These are phyloP conservation scores for Lepidocyrtoides sp. DNA, from an alignment of 2,888 invertebrate genomes.

Conservation along the genomic window DNA sequence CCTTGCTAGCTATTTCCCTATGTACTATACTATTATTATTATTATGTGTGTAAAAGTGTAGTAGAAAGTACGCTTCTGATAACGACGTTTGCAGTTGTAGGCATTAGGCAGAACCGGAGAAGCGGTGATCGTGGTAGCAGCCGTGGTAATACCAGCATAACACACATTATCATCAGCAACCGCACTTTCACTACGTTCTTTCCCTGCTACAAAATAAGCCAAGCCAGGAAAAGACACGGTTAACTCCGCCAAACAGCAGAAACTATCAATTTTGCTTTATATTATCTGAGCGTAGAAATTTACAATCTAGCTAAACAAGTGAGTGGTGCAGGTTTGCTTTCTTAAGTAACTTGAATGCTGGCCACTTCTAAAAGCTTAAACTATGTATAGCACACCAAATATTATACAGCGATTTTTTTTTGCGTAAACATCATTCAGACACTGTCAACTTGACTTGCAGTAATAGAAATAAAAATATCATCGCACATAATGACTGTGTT, in stretches of 20 bases:
- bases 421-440: too few relatives aligned
- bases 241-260: background rate
- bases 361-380: too few relatives aligned
- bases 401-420: too few relatives aligned
- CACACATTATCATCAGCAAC: background rate
- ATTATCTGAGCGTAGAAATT: too few relatives aligned
- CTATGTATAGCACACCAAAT: too few relatives aligned
- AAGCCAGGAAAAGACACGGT: background rate
- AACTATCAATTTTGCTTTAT: too few relatives aligned
- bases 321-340: background rate
- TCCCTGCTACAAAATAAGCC: background rate
- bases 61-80: background rate
- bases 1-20: background rate
- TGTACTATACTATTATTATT: background rate
- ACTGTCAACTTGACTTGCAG: too few relatives aligned
- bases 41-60: background rate
- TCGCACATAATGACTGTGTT: too few relatives aligned
- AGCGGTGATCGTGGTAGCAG: background rate
- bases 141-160: background rate
- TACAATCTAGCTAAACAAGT: too few relatives aligned
- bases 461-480: too few relatives aligned
- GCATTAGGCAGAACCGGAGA: background rate
- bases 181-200: slow-evolving; percentile 20
- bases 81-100: background rate
- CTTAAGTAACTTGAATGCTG: slow-evolving; percentile 4